Evolutionary conservation across 2,888 invertebrate species (phyloP), one percentile per base, ranked within the genome.

Genomic region (Pristionchus japonicus): DNA sequence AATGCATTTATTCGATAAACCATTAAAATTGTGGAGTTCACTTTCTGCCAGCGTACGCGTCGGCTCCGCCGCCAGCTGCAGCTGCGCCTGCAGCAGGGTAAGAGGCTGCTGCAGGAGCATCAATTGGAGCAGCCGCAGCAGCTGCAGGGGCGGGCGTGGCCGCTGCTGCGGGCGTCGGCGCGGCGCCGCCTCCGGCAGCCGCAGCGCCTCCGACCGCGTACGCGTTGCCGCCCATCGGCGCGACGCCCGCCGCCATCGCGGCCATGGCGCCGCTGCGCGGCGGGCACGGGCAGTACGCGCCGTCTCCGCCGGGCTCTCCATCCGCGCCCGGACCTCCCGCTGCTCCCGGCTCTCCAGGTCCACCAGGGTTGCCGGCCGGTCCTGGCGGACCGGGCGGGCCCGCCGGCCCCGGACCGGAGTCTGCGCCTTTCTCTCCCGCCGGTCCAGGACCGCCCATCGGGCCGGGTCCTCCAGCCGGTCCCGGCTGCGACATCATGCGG

Each of bases 381-480:
- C 91, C 91, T 34, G 90, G 88, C 67, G 91, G 91, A 88, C 91
- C 91, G 37, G 91, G 90, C 70, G 91, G 90, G 88, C 91, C 91
- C 7, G 91, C 88, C 77, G 90, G 90, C 0, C 90, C 89, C 70
- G 90, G 89, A 34, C 87, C 90, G 74, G 89, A 90, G n/a, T 89
- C 82, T n/a, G 89, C 90, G 34, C 89, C 57, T 6, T 37, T 27
- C 13, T 27, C 89, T 89, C 90, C 90, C 3, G 77, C 80, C 23
- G 89, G 87, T 89, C 91, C 91, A 17, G 91, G 86, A 37, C 89
- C 89, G 88, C 91, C 91, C 34, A 90, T 89, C 17, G 89, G 90
- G 89, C 91, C 91, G 43, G 91, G 88, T 17, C 89, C 89, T 89
- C 91, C 91, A 47, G 82, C 82, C 31, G 82, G 47, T n/a, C 82